Conservation (phyloP, 2,797 vertebrate genomes). For the Acanthurus lineatus region DNA sequence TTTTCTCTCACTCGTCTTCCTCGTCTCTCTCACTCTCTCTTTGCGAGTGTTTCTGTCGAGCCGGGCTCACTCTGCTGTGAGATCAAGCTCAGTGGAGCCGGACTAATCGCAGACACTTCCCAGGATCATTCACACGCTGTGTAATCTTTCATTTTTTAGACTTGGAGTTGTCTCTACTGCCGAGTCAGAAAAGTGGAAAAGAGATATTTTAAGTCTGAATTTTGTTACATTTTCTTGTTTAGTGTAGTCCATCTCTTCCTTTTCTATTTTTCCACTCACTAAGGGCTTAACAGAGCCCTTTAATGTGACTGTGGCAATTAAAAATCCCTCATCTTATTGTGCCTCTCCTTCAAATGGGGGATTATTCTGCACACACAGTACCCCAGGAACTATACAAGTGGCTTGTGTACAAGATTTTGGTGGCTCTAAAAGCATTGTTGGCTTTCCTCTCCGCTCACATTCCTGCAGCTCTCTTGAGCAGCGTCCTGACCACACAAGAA, state of each 20-base stretch:
- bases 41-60: constrained; percentile 25
- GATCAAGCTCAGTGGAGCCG: constrained; percentile 78
- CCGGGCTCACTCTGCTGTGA: constrained; percentile 70
- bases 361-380: constrained; percentile 38
- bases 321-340: constrained; percentile 49
- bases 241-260: neutral
- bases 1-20: constrained; percentile 9
- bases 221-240: neutral
- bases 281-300: neutral
- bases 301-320: constrained; percentile 49
- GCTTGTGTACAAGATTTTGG: constrained; percentile 57
- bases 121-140: constrained; percentile 72
- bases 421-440: constrained; percentile 82
- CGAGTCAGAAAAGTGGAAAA: constrained; percentile 38
- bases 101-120: constrained; percentile 78
- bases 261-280: constrained; percentile 4
- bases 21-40: constrained; percentile 18
- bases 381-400: constrained; percentile 61
- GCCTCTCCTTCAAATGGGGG: constrained; percentile 53
- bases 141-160: constrained; percentile 58
- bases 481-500: constrained; percentile 80
- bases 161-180: constrained; percentile 49
- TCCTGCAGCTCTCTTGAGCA: constrained; percentile 67
- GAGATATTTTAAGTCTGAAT: constrained; percentile 7
- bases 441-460: constrained; percentile 66